Evolutionary conservation across 2,888 invertebrate species (phyloP).

Genomic region (Drosophila cognata): DNA sequence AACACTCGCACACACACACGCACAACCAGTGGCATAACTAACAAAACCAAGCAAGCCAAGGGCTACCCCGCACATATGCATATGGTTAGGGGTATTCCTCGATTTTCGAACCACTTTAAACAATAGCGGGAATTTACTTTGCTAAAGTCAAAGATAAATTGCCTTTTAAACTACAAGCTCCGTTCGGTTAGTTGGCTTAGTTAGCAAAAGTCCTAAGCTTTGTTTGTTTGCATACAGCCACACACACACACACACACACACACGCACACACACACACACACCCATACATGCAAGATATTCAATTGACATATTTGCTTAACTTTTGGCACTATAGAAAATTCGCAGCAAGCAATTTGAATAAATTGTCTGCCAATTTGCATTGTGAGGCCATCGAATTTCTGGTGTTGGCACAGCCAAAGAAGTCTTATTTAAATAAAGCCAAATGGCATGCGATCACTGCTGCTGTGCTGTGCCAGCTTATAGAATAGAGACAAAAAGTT

Average conservation of each 20-base stretch:
- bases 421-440: constrained; percentile 47
- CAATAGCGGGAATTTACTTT: constrained; percentile 75
- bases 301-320: constrained; percentile 63
- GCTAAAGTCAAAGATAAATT: constrained; percentile 77
- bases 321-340: constrained; percentile 50
- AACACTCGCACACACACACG: constrained; percentile 19
- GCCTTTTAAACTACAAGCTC: constrained; percentile 78
- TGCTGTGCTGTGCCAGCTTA: constrained; percentile 24
- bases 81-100: constrained; percentile 7
- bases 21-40: constrained; percentile 5
- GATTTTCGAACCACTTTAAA: constrained; percentile 67
- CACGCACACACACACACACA: constrained; percentile 3
- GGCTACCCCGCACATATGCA: constrained; percentile 15
- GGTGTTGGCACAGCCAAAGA: constrained; percentile 18
- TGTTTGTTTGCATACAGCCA: constrained; percentile 50
- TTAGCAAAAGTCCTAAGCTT: constrained; percentile 68
- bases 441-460: constrained; percentile 16
- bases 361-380: constrained; percentile 74
- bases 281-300: constrained; percentile 13
- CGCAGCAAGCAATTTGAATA: constrained; percentile 64
- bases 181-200: constrained; percentile 62
- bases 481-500: constrained; percentile 4
- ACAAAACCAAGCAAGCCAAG: constrained; percentile 6
- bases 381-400: constrained; percentile 34
- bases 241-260: constrained; percentile 5